Percentiles rank a stretch among this genome's conserved stretches.
Evolutionary conservation across 2,797 vertebrate species (phyloP).

Genomic region (Eleutherodactylus coqui): DNA sequence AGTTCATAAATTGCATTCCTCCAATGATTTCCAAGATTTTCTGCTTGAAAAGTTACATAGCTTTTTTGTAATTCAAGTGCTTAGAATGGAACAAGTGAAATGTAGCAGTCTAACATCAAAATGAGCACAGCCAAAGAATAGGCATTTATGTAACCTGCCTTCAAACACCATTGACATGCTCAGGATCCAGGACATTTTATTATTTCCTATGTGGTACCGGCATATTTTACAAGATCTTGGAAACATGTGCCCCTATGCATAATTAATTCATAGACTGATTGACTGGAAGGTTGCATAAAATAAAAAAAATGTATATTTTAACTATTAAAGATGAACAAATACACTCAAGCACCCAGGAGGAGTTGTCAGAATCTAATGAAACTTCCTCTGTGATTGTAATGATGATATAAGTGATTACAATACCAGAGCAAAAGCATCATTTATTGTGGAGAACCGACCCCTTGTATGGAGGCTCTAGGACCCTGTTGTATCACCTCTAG

Average conservation of each 20-base stretch:
- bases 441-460: too few species aligned
- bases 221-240: neutral
- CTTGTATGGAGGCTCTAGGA: too few species aligned
- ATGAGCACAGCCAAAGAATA: constrained; percentile 46
- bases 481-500: too few species aligned
- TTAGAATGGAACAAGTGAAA: constrained; percentile 59
- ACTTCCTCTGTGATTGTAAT: too few species aligned
- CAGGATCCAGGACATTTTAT: neutral
- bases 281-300: neutral
- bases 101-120: constrained; percentile 53
- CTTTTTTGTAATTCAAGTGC: constrained; percentile 63
- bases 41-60: constrained; percentile 62
- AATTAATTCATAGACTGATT: neutral
- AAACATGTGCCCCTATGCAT: neutral
- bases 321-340: neutral
- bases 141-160: constrained; percentile 48
- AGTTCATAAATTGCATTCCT: constrained; percentile 61
- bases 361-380: too few species aligned
- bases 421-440: too few species aligned
- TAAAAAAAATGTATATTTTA: neutral
- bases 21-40: constrained; percentile 62
- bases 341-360: too few species aligned
- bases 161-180: neutral
- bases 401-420: too few species aligned
- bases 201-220: neutral